Evolutionary conservation across 2,797 vertebrate species (phyloP), one percentile per base, ranked within the genome.

Genomic region (Danio choprae): DNA sequence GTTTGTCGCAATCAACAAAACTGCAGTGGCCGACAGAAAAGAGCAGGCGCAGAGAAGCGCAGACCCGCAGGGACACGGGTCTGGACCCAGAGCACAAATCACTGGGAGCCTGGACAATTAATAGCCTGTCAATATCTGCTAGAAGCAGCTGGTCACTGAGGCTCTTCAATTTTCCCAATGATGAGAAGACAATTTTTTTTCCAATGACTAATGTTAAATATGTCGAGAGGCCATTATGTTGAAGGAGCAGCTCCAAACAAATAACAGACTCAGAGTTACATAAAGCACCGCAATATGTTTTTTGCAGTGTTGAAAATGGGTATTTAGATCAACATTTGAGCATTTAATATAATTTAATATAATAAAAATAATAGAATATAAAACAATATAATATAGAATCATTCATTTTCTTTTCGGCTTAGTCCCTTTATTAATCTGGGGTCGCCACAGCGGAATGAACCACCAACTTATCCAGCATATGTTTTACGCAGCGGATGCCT

Each of bases 1-100:
- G 68, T 86, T 82, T 80, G 80, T 82, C 75, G 80, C 77, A 80
- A 82, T 82, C 84, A 78, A 84, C 77, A 77, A 84, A 84, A 64
- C 79, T 74, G 80, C 73, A 68, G 36, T 40, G 60, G 58, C 69
- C 79, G 6, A 65, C 56, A 65, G 46, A 79, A 79, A 71, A 79
- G 67, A 79, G 65, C 67, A 71, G 67, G 38, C 56, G 2, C 62
- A 65, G 48, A 67, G 41, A 65, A 50, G 50, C 29, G 0, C 16
- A 56, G 41, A 82, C 41, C 67, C 53, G 1, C 43, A 59, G 74
- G 63, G 53, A 74, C 62, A 63, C 0, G 46, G 77, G 36, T 79
- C 77, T 51, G 20, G 36, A 70, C 67, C 56, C 46, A 7, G 29
- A 70, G 55, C 5, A 2, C 65, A 69, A 78, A 50, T 78, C 44